Percentiles rank a stretch among this genome's conserved stretches.
Conservation (phyloP, 2,797 vertebrate genomes). For the Liasis olivaceus region DNA sequence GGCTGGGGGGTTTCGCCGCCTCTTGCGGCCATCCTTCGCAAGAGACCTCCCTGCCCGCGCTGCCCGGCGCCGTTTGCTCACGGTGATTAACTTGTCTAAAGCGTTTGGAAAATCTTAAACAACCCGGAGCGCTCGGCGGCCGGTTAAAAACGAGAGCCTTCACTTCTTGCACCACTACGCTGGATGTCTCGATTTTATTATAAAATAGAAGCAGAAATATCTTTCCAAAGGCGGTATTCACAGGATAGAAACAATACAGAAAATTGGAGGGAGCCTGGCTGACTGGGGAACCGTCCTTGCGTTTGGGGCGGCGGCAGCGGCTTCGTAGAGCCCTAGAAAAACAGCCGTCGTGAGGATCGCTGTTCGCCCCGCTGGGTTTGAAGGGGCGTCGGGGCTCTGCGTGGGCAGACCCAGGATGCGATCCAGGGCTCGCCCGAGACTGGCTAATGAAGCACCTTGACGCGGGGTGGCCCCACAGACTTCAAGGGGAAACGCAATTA, state of each 20-base stretch:
- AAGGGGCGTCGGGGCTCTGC: not conserved
- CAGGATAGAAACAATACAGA: slow-evolving; percentile 77
- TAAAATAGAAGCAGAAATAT: slow-evolving; percentile 87
- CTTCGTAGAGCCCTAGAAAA: slow-evolving; percentile 9
- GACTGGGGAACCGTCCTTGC: slow-evolving; percentile 57
- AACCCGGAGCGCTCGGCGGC: too few species aligned
- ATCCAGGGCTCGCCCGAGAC: not conserved
- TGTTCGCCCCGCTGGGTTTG: not conserved
- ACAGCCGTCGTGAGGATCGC: slow-evolving; percentile 7
- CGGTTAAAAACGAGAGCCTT: not conserved
- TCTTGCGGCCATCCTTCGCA: not conserved
- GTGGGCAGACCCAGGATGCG: not conserved
- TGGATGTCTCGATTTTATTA: slow-evolving; percentile 82
- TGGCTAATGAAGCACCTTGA: not conserved
- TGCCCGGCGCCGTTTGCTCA: not conserved
- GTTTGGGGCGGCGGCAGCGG: slow-evolving; percentile 58
- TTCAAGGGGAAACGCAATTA: not conserved
- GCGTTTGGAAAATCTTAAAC: not conserved
- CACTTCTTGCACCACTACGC: not conserved
- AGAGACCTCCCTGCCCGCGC: not conserved
- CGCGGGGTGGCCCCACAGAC: not conserved
- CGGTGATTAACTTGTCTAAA: not conserved
- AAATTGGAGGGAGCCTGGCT: slow-evolving; percentile 62
- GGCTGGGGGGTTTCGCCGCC: not conserved
- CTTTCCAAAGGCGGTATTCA: slow-evolving; percentile 78